phyloP scores from a whole-genome alignment of 2,888 invertebrate species.

The Neelides folsomi region DNA sequence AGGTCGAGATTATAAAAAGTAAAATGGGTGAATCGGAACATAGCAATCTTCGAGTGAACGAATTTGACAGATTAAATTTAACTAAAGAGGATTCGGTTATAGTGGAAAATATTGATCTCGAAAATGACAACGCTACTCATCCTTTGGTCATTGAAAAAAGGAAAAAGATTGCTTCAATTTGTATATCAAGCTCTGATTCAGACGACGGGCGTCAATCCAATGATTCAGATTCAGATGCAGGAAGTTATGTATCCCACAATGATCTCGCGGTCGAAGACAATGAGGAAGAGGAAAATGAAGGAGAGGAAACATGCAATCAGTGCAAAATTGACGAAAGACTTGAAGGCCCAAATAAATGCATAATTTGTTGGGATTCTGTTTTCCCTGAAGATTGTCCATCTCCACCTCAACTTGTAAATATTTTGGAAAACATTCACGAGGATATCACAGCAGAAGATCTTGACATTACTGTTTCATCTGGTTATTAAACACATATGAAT shows the following conservation, averaged over 20 bases:
- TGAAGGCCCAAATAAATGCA: constrained; percentile 10
- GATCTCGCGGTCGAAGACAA: constrained; percentile 12
- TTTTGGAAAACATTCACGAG: constrained; percentile 20
- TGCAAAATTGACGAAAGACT: constrained; percentile 13
- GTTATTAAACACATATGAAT: no score
- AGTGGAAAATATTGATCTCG: no score
- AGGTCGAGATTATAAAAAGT: no score
- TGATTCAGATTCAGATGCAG: constrained; percentile 4
- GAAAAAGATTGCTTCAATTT: no score
- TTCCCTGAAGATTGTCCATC: constrained; percentile 7
- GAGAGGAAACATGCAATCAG: constrained; percentile 7
- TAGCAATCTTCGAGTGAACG: no score
- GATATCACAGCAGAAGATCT: constrained; percentile 27
- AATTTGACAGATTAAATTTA: no score
- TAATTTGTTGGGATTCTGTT: constrained; percentile 16
- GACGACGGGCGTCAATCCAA: no score
- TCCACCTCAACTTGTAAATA: constrained; percentile 19
- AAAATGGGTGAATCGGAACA: no score
- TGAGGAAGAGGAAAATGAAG: constrained; percentile 15
- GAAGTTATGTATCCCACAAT: constrained; percentile 7
- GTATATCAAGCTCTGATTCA: no score
- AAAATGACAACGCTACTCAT: no score
- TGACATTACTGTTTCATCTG: constrained; percentile 29
- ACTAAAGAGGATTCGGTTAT: no score
- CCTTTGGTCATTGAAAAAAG: no score